Evolutionary conservation across 2,797 vertebrate genomes (phyloP), one percentile per base, ranked within the genome.

Genomic region (Darevskia mixta): DNA sequence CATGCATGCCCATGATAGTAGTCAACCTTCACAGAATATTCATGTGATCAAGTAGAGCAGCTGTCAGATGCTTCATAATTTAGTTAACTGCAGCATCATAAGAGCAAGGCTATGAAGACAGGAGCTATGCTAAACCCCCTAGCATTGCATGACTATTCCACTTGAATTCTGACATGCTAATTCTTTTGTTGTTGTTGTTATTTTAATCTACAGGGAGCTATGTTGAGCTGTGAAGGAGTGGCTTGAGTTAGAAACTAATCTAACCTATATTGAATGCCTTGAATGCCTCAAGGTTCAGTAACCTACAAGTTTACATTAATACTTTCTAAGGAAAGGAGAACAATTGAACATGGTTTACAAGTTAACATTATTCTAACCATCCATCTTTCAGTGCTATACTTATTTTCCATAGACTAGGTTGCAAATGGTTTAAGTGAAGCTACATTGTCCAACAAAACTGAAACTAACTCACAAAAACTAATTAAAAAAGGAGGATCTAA

Each of bases 21-120:
- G 94, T 90, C 94, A 95, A 93, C 93, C 91, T 95, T 94, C 93
- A 95, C 93, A 90, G 78, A 95, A 93, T 86, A 41, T 86, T 86
- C 90, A 87, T 93, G 73, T 90, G 85, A 93, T 86, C 67, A 94
- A 91, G 88, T 84, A 83, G 38, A 95, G 78, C 79, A 92, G 91
- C 81, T 93, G 93, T 95, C 90, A 94, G 88, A 92, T 86, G 86
- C 86, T 92, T 82, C 87, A 91, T 89, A 92, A 88, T 92, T 95
- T 90, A 84, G 72, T 85, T 92, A 91, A 91, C 92, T n/a, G 75
- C 93, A 90, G 89, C 79, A 91, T 93, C 89, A n/a, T 25, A 87
- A 92, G 35, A 94, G 45, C 41, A 92, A 82, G 45, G 32, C 83
- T 69, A 88, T 81, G 87, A 88, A 92, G 84, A 86, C 86, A 82